Evolutionary conservation across 2,797 vertebrate genomes (phyloP), one percentile per base, ranked within the genome.

Genomic region (Arrhamphus sclerolepis): DNA sequence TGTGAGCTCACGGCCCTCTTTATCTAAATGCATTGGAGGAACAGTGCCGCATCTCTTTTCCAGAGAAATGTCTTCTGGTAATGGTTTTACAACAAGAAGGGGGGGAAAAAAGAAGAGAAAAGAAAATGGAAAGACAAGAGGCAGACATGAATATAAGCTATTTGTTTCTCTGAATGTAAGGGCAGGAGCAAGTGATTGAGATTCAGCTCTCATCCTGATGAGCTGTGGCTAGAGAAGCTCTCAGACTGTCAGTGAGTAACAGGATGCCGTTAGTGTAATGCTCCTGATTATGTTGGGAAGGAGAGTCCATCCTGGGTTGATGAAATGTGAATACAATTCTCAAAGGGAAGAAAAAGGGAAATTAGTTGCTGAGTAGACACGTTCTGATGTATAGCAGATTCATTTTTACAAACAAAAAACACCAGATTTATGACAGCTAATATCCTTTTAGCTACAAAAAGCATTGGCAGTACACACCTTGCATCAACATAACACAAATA

Each of bases 251-350:
- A 59, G 20, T 48, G 55, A 69, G 49, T 54, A 70, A 72, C 19
- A 0, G 28, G 56, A 59, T 48, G 65, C 62, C 34, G 49, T 68
- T 39, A 55, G 57, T 34, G 5, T 56, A 28, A 19, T 0, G 4
- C 39, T 78, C 42, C 63, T 55, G 54, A 78, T 80, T 67, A 21
- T 65, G 46, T 20, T 21, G 48, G 63, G 60, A 77, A 46, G 24
- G 24, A 63, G 7, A 54, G 51, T 69, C 24, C 16, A 50, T 62
- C 46, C 57, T 51, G 43, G 39, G 38, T 34, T 69, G 46, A 64
- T 67, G 58, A 63, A 62, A 72, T 78, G 58, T 60, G 77, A 50
- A 54, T 51, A 54, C 52, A 72, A 66, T 44, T 42, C 7, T 39
- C 41, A 22, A 63, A 72, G 31, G 13, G 4, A 46, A 46, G 21